A percentile compares a stretch with the other conserved stretches of the same genome.
phyloP scores from a whole-genome alignment of 2,113 vertebrate genomes.

The Phyllopteryx taeniolatus region DNA sequence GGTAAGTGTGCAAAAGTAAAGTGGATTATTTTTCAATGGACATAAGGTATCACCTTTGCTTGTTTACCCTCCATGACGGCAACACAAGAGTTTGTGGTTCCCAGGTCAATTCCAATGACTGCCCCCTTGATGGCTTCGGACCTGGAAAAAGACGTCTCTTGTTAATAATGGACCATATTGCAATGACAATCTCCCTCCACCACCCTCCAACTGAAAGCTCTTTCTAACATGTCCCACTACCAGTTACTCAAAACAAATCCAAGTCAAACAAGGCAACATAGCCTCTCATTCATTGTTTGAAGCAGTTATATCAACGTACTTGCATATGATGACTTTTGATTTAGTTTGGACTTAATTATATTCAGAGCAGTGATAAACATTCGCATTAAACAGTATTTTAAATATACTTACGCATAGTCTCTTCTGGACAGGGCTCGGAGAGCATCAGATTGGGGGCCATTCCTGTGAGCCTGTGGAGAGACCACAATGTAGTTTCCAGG shows the following conservation, averaged over 20 bases:
- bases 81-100: slow-evolving; percentile 98
- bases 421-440: slow-evolving; percentile 78
- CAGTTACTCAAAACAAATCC: background rate
- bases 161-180: background rate
- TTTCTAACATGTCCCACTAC: background rate
- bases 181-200: background rate
- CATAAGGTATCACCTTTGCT: slow-evolving; percentile 78
- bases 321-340: background rate
- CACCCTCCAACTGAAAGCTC: no score
- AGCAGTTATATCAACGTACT: background rate
- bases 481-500: slow-evolving; percentile 7
- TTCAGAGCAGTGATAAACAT: no score
- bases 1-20: background rate
- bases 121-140: slow-evolving; percentile 94
- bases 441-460: slow-evolving; percentile 78
- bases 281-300: background rate
- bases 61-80: slow-evolving; percentile 99
- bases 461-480: slow-evolving; percentile 78
- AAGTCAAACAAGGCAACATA: background rate
- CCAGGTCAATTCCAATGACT: slow-evolving; percentile 95
- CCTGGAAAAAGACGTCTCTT: slow-evolving; percentile 63
- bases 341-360: background rate
- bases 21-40: background rate
- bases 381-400: background rate
- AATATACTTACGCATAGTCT: slow-evolving; percentile 83